Base-by-base conservation (phyloP, 2,113 vertebrate genomes). In the Rhinoderma darwinii region DNA sequence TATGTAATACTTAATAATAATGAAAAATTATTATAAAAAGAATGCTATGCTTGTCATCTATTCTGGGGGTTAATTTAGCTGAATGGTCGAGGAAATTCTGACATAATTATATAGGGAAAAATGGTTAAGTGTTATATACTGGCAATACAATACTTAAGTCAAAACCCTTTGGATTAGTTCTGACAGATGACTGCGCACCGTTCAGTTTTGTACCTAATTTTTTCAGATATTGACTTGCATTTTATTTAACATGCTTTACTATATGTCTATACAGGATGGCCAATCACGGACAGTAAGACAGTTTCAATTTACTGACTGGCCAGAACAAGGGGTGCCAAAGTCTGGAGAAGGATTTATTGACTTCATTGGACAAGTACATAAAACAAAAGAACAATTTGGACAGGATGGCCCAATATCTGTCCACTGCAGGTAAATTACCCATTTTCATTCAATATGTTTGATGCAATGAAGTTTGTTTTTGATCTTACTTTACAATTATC, bases 241-340 rank as follows among this genome's bases (percentile, higher is more conserved):
- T 4, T 35, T 5, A 39, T 39, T 37, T 72, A 22, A 39, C 9
- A 37, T 75, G 9, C 25, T 56, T 89, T 82, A 54, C 41, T 70
- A 43, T 15, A 14, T 81, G 1, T 81, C 3, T 90, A 85, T 90
- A 61, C 92, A 99, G 98, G 98, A 99, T 44, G 98, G 98, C 22
- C 98, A 99, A 93, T 99, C 98, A 63, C 96, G 98, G 90, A 99
- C 98, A 88, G 98, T 99, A 81, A 94, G 98, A 89, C 98, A 99
- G 92, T 99, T 99, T 94, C 98, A 99, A 95, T 99, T 99, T 94
- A 99, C 98, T 44, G 97, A 99, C 93, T 99, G 98, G 98, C 98
- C 98, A 35, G 98, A 99, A 85, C 98, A 99, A 96, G 98, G 98
- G 92, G 98, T 99, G 93, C 98, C 98, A 93, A 99, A 99, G 92